Percentiles rank a stretch among this genome's conserved stretches.
Conservation (phyloP, 1,140 invertebrate genomes). For the Tachypleus tridentatus region DNA sequence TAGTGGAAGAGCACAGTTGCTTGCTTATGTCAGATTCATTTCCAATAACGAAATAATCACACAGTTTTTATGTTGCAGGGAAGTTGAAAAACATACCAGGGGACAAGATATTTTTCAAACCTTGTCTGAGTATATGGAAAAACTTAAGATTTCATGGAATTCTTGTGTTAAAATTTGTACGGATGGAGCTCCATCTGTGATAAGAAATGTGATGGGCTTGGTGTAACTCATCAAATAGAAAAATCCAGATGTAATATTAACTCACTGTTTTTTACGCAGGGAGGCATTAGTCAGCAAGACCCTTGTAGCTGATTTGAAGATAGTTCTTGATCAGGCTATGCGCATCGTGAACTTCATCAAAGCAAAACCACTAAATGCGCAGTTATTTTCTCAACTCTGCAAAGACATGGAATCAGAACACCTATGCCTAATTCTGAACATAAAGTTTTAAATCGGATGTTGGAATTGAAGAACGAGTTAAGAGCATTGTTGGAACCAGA, state of each 20-base stretch:
- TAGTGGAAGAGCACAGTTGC: constrained; percentile 9
- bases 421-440: constrained; percentile 19
- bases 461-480: constrained; percentile 10
- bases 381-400: constrained; percentile 20
- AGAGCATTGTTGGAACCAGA: too few relatives aligned
- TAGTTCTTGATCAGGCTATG: constrained; percentile 16
- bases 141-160: neutral
- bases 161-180: constrained; percentile 1
- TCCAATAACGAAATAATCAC: constrained; percentile 13
- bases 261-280: constrained; percentile 7
- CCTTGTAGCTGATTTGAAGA: constrained; percentile 1
- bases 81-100: neutral
- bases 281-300: neutral
- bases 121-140: neutral
- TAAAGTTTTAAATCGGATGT: constrained; percentile 18
- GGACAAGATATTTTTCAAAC: neutral
- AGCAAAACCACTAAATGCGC: constrained; percentile 14
- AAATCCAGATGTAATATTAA: constrained; percentile 1
- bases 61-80: constrained; percentile 13
- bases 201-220: neutral
- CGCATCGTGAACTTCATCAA: constrained; percentile 23
- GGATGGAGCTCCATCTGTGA: constrained; percentile 7
- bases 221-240: neutral
- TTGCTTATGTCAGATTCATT: constrained; percentile 17
- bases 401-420: constrained; percentile 22